Base-by-base conservation (phyloP, 2,797 vertebrate species). In the Dendrocincla fuliginosa region DNA sequence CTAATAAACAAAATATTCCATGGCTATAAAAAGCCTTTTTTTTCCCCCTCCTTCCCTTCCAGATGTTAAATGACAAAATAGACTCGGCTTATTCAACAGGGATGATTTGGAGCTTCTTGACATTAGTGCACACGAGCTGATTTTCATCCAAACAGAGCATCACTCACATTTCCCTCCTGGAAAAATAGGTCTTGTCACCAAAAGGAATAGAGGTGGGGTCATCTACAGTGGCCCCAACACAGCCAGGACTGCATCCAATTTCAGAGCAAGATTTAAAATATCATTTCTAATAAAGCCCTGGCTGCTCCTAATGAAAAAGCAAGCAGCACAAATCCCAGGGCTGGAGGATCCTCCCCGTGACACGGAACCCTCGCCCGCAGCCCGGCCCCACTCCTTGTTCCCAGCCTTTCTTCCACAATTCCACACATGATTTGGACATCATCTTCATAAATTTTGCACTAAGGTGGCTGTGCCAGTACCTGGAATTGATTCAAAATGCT, bases 401-500 rank as follows among this genome's bases (percentile, higher is more conserved):
- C 82, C 30, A 30, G 86, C 55, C 91, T 97, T 97, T 96, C 97
- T 96, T 93, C 64, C 85, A 86, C 42, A 30, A 10, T 92, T 88
- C 93, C 87, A 94, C 95, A 88, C 92, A 96, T 95, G 96, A 95
- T 86, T 97, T 80, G 76, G 93, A 96, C 95, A 96, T 95, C 97
- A 97, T 95, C 97, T 97, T 97, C 96, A 98, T 98, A 96, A 95
- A 97, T 98, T 97, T 97, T 97, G 96, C 97, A 98, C 97, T 92
- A 96, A 97, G 97, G 94, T 97, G 82, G 93, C 96, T 39, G 69
- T 90, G 93, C 91, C 94, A 68, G 91, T 87, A 97, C 95, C 96
- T 97, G 96, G 97, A 97, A 97, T 97, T 93, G 97, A 98, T 97
- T 98, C 97, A 96, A 97, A 97, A 93, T 37, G 92, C 90, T 97